A percentile compares a stretch with the other conserved stretches of the same genome.
phyloP scores from a whole-genome alignment of 2,113 vertebrate species.

The Rhinopomastus cyanomelas region DNA sequence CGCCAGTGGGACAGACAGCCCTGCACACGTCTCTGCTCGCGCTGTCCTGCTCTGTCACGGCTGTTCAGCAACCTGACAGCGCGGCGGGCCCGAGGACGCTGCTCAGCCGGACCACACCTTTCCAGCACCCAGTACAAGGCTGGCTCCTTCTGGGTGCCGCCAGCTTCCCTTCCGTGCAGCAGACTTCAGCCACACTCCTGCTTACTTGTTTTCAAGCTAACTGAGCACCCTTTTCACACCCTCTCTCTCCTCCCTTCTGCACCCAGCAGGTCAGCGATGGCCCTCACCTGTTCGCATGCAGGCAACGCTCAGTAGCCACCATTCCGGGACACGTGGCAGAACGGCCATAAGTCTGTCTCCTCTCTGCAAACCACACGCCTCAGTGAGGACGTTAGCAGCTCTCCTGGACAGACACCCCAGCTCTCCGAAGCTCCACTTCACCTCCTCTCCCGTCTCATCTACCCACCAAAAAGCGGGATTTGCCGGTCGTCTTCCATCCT shows the following conservation, averaged over 20 bases:
- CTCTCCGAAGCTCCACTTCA: slow-evolving; percentile 76
- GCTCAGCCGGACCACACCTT: no score
- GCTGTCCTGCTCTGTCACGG: background rate
- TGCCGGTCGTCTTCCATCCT: slow-evolving; percentile 51
- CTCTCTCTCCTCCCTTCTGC: background rate
- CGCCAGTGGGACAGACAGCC: background rate
- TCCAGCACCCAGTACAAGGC: background rate
- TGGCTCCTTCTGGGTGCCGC: background rate
- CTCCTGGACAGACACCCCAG: slow-evolving; percentile 64
- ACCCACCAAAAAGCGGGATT: slow-evolving; percentile 77
- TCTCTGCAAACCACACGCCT: slow-evolving; percentile 49
- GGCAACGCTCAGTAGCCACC: slow-evolving; percentile 70
- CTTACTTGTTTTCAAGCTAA: background rate
- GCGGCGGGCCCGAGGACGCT: no score
- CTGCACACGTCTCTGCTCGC: background rate
- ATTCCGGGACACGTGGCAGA: slow-evolving; percentile 71
- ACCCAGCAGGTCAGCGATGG: background rate
- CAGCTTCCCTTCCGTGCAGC: background rate
- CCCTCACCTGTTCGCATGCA: slow-evolving; percentile 70
- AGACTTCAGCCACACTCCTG: background rate
- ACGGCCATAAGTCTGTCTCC: slow-evolving; percentile 65
- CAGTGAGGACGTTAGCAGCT: slow-evolving; percentile 64
- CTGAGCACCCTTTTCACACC: accelerated
- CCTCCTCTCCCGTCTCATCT: slow-evolving; percentile 35
- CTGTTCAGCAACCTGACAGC: background rate